Base-by-base conservation (phyloP, 2,888 invertebrate species). In the Andrena flavipes region DNA sequence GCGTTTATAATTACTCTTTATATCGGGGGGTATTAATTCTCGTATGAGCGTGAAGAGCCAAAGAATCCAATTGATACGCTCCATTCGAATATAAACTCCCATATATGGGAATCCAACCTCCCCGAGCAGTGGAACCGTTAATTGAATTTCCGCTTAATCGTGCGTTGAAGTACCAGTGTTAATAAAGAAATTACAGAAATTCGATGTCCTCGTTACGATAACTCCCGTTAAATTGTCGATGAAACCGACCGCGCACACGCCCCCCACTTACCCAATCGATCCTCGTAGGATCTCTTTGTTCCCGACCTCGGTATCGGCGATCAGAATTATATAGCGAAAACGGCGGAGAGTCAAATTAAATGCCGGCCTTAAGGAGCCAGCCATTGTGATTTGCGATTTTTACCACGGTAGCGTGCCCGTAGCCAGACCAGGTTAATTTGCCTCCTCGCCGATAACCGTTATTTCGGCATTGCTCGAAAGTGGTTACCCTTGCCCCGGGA, bases 351-450 rank as follows among this genome's bases (percentile, higher is more conserved):
- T 64, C 72, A 80, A 86, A 86, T 86, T 86, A 86, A 86, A 82
- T 82, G 82, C 77, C 76, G 77, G 72, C 63, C 63, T 87, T 67
- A 73, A 73, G 80, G 82, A 71, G 80, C 56, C 85, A 79, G 80
- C 84, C 87, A 86, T 87, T 86, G 80, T 87, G 82, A 84, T 86
- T 80, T 75, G 30, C 59, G 33, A 84, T 84, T 77, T 84, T 84
- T 84, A 56, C 82, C 72, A 71, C 80, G 86, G 87, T 84, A 80
- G 87, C 82, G 78, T 69, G 62, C 56, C 65, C 65, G 64, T 60
- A 59, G 54, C 56, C 23, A 69, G 62, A 26, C 68, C 42, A 68
- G 54, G 59, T 82, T 73, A 79, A 83, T 87, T 86, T 75, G 76
- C 86, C 86, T 75, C 67, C 79, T 54, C 80, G 74, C 54, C 77